Conservation (phyloP, 2,113 vertebrate genomes). For the Pteropus alecto region DNA sequence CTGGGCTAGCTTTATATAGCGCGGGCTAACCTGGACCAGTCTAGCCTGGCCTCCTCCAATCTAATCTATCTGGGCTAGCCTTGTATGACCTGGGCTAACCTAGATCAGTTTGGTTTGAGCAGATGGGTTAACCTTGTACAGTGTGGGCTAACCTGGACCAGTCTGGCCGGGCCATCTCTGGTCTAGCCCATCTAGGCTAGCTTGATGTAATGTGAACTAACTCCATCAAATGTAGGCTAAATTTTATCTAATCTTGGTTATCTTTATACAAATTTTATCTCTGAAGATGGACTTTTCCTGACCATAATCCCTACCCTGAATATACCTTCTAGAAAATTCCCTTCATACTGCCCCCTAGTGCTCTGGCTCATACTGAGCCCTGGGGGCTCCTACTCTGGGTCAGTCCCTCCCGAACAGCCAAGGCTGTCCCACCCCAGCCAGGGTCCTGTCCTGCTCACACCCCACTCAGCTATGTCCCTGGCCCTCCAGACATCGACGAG, state of each 20-base stretch:
- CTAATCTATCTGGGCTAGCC: neutral
- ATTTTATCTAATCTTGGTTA: neutral
- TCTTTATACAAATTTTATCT: neutral
- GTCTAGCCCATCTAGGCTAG: neutral
- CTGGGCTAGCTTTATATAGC: neutral
- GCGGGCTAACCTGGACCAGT: neutral
- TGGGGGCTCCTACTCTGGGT: neutral
- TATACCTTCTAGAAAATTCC: neutral
- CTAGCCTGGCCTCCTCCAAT: neutral
- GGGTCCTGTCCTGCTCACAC: neutral
- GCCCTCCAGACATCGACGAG: conserved; percentile 91
- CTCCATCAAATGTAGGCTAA: neutral
- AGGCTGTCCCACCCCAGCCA: neutral
- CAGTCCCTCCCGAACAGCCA: neutral
- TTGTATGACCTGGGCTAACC: neutral
- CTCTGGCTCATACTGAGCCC: neutral
- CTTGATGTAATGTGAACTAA: neutral
- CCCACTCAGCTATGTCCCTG: neutral
- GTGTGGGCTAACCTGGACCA: neutral
- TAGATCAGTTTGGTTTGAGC: neutral
- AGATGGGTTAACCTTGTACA: neutral
- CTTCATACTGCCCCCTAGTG: neutral
- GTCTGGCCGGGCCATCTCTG: neutral
- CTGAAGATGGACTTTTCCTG: neutral
- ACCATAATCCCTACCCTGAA: neutral